Base-by-base conservation (phyloP, 1,140 invertebrate genomes). In the Hylyphantes graminicola region DNA sequence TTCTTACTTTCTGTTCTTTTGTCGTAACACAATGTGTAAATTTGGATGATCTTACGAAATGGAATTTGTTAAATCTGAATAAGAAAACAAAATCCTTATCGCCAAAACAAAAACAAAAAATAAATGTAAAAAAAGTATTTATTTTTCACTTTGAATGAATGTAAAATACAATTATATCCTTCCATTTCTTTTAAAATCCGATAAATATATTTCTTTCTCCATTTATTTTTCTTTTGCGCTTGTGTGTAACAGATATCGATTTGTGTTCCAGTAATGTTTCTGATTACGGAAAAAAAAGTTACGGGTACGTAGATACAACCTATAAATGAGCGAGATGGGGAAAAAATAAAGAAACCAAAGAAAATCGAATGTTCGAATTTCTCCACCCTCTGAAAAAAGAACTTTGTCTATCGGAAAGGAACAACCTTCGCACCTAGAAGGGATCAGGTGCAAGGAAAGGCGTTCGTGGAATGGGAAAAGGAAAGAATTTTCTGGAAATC, bases 341-440 rank as follows among this genome's bases (percentile, higher is more conserved):
- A 53, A 19, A 35, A 73, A 73, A 55, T 35, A 77, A 77, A 65
- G 53, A 65, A 77, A 9, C 12, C 13, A 54, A 21, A 78, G 64
- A 78, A 78, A 78, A 78, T 78, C 76, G 64, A 78, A 78, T 65
- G 64, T 67, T 67, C 51, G 76, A 78, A 78, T 67, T 78, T 78
- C 67, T 61, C 64, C 76, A 63, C 65, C 76, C 76, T 78, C 57
- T 13, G 74, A 64, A 63, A 76, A 65, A 65, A 5, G 17, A 57
- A 67, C 65, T 67, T 54, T 67, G 54, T 78, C 63, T 78, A n/a
- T 78, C 59, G 72, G 11, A 35, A 35, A 35, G 35, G 74, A 76
- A 76, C 63, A 78, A 78, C 76, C 64, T 78, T 55, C 74, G 50
- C 19, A 68, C 21, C 63, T 78, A 78, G 76, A 12, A 54, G 63